These are phyloP conservation scores for Cryptops parisi DNA, from an alignment of 2,888 invertebrate genomes.

Conservation along the genomic window DNA sequence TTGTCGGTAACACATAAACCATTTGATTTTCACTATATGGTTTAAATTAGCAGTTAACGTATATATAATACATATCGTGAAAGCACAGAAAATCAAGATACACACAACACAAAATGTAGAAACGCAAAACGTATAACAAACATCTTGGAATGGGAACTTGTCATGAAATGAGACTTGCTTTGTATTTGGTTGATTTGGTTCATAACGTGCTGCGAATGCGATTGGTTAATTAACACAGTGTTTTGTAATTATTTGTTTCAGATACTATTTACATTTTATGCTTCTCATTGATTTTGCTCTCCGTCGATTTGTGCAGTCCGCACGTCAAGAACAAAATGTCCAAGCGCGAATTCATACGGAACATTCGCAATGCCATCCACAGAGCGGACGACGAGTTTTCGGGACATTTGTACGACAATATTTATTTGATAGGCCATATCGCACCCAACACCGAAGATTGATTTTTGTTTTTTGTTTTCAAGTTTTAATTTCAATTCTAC, in stretches of 20 bases:
- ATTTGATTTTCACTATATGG: too few relatives aligned
- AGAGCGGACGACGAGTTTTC: conserved; percentile 32
- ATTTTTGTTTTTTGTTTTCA: neutral
- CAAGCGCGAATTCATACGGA: conserved; percentile 38
- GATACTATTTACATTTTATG: conserved; percentile 37
- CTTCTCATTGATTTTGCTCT: conserved; percentile 37
- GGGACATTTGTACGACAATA: conserved; percentile 38
- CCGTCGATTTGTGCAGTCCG: conserved; percentile 36
- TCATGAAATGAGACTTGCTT: too few relatives aligned
- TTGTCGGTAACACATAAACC: too few relatives aligned
- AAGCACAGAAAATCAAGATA: too few relatives aligned
- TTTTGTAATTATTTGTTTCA: conserved; percentile 21
- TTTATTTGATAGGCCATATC: conserved; percentile 37
- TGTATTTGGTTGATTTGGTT: too few relatives aligned
- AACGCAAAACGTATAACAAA: too few relatives aligned
- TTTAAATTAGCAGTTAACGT: too few relatives aligned
- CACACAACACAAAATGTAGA: too few relatives aligned
- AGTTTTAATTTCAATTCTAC: neutral
- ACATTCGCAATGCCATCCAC: conserved; percentile 34
- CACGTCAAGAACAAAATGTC: conserved; percentile 41
- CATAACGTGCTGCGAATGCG: too few relatives aligned
- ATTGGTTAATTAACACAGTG: too few relatives aligned
- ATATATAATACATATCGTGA: too few relatives aligned
- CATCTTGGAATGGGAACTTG: too few relatives aligned
- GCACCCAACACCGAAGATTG: conserved; percentile 25